Evolutionary conservation across 2,888 invertebrate species (phyloP).

Genomic region (Julus scandinavius): DNA sequence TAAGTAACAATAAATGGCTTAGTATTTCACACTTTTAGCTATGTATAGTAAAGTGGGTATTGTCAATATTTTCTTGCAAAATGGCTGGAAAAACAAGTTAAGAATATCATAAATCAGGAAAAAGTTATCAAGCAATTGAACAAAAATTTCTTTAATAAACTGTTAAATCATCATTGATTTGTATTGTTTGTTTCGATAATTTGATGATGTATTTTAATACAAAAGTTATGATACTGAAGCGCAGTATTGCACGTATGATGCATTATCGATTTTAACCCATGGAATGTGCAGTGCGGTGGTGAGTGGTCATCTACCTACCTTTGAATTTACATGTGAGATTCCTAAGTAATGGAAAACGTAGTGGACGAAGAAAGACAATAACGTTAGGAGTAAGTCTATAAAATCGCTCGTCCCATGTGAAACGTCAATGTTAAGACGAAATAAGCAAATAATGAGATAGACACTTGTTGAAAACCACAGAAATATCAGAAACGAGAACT

Average conservation of each 20-base stretch:
- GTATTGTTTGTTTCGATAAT: no score
- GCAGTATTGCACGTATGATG: background rate
- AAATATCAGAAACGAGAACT: conserved; percentile 43
- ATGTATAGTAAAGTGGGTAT: no score
- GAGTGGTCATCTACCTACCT: background rate
- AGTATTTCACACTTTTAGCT: no score
- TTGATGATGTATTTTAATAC: no score
- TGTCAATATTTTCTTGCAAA: no score
- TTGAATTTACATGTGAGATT: conserved; percentile 43
- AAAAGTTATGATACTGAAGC: no score
- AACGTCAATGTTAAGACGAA: background rate
- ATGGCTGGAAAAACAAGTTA: no score
- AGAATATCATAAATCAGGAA: no score
- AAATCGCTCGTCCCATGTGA: background rate
- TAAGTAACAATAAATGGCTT: no score
- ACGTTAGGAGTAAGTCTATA: background rate
- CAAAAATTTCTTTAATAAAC: no score
- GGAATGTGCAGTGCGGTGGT: background rate
- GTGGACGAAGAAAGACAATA: background rate
- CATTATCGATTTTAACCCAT: background rate
- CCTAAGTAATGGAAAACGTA: background rate
- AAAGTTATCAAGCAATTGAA: no score
- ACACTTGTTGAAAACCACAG: conserved; percentile 23
- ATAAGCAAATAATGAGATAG: conserved; percentile 31
- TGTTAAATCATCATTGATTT: no score